Evolutionary conservation across 2,888 invertebrate genomes (phyloP).

Genomic region (Ornithoptera priamus): DNA sequence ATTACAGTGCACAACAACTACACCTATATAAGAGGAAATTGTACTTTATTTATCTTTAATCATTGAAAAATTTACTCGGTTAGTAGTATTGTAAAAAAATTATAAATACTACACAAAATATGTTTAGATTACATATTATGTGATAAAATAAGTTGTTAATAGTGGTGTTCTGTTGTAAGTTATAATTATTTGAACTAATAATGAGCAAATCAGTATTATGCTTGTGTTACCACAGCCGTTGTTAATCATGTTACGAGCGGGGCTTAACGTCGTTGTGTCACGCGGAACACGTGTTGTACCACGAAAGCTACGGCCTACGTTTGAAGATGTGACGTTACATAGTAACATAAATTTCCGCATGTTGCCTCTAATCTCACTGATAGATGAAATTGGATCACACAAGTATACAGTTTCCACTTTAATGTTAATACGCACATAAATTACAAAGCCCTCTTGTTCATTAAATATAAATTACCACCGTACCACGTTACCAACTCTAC

Average conservation of each 20-base stretch:
- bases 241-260: constrained; percentile 26
- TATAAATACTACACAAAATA: too few species aligned
- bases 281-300: constrained; percentile 19
- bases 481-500: constrained; percentile 20
- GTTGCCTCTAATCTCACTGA: constrained; percentile 26
- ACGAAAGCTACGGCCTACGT: constrained; percentile 17
- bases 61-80: too few species aligned
- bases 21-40: not conserved
- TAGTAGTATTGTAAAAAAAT: too few species aligned
- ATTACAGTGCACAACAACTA: not conserved
- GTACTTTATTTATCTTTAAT: not conserved
- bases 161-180: not conserved
- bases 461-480: constrained; percentile 32
- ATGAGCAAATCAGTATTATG: constrained; percentile 7
- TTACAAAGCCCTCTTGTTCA: constrained; percentile 25
- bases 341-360: constrained; percentile 25
- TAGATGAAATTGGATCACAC: constrained; percentile 25
- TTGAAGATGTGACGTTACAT: constrained; percentile 27
- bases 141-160: not conserved
- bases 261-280: constrained; percentile 26
- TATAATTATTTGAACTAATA: not conserved
- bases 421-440: constrained; percentile 16
- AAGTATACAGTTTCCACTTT: constrained; percentile 13
- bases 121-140: too few species aligned
- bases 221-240: constrained; percentile 4